These are phyloP conservation scores for Odontomyia ornata DNA, from an alignment of 2,888 invertebrate species.

Conservation along the genomic window DNA sequence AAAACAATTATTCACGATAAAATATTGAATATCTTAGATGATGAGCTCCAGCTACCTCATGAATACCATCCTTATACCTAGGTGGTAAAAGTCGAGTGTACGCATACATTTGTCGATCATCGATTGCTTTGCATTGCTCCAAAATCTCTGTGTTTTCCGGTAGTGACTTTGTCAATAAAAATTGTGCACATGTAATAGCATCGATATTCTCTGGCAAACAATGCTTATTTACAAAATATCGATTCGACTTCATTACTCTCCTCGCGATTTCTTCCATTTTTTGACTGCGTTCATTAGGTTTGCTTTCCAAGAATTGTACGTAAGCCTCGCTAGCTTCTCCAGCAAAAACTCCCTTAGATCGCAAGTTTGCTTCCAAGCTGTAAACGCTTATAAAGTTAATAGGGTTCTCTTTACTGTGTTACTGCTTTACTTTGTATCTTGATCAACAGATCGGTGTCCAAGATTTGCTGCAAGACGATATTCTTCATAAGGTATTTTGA, in stretches of 20 bases:
- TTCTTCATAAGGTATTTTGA: constrained; percentile 41
- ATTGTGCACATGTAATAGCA: constrained; percentile 71
- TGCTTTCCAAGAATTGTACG: constrained; percentile 58
- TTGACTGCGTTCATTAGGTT: constrained; percentile 57
- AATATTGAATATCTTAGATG: too few species aligned
- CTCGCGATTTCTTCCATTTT: constrained; percentile 57
- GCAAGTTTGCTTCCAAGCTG: constrained; percentile 59
- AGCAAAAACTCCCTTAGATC: constrained; percentile 56
- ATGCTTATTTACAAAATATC: constrained; percentile 56
- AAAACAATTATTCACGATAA: neutral
- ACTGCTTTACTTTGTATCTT: constrained; percentile 46
- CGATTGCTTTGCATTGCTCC: constrained; percentile 65
- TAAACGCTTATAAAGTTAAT: neutral
- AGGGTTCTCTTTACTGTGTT: too few species aligned
- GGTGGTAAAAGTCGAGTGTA: constrained; percentile 58
- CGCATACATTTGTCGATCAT: constrained; percentile 53
- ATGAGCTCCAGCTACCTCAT: constrained; percentile 54
- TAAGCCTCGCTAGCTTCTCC: constrained; percentile 59
- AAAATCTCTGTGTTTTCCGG: constrained; percentile 67
- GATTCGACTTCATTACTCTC: constrained; percentile 59
- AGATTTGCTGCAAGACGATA: constrained; percentile 46
- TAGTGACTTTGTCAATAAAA: constrained; percentile 67
- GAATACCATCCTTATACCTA: constrained; percentile 59
- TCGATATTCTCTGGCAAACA: constrained; percentile 58
- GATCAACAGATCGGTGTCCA: constrained; percentile 48